Conservation (phyloP, 2,113 vertebrate species). For the Petroica traversi region DNA sequence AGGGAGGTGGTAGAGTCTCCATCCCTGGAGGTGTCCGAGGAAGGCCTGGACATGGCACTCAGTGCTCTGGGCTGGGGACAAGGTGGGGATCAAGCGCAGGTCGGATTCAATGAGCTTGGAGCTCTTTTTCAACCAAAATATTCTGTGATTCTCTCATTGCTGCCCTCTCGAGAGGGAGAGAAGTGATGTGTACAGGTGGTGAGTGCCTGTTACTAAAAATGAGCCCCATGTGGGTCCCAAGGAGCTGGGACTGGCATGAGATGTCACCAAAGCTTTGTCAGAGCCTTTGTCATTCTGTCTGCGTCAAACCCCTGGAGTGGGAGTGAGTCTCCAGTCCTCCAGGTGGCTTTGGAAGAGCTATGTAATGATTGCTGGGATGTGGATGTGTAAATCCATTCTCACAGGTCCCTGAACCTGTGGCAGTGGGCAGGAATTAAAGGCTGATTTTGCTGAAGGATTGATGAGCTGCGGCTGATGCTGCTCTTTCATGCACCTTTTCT, state of each 20-base stretch:
- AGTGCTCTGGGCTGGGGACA: background rate
- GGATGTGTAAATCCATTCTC: background rate
- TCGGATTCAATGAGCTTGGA: background rate
- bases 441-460: background rate
- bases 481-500: background rate
- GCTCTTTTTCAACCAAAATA: background rate
- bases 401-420: background rate
- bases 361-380: background rate
- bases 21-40: background rate
- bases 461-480: background rate
- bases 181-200: background rate
- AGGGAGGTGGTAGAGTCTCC: background rate
- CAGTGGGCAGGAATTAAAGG: background rate
- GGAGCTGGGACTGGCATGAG: background rate
- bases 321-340: background rate
- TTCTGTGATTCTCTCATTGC: background rate
- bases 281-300: background rate
- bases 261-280: background rate
- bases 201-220: background rate
- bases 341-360: background rate
- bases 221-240: background rate
- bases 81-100: accelerated
- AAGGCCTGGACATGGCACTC: accelerated
- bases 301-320: accelerated
- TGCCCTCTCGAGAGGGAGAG: background rate